Percentiles rank a stretch among this genome's conserved stretches.
Evolutionary conservation across 53 echinoderm and acorn worm species (phyloP).

Genomic region (Actinopyga echinites): DNA sequence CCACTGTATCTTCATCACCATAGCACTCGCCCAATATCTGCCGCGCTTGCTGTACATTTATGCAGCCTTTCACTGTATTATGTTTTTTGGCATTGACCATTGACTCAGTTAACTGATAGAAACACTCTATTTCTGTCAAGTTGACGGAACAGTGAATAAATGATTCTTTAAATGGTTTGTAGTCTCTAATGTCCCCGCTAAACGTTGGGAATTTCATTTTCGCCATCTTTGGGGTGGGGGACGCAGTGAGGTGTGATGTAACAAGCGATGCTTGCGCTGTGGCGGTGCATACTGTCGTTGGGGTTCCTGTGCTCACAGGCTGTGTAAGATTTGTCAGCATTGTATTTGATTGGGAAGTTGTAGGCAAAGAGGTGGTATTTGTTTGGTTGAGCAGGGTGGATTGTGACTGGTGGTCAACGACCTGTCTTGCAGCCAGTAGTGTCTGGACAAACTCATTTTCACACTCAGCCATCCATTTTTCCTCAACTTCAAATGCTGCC

Average conservation of each 20-base stretch:
- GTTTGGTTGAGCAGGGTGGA: conserved; percentile 18
- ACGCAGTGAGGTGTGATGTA: neutral
- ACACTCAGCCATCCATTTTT: conserved; percentile 63
- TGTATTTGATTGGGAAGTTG: conserved; percentile 38
- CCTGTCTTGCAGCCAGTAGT: conserved; percentile 20
- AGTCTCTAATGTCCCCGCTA: conserved; percentile 57
- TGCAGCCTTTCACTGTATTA: conserved; percentile 59
- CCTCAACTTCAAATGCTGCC: conserved; percentile 45
- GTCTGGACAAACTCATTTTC: conserved; percentile 57
- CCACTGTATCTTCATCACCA: conserved; percentile 66
- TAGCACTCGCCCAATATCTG: conserved; percentile 65
- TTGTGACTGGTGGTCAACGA: conserved; percentile 27
- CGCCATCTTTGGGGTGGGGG: conserved; percentile 56
- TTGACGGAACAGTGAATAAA: conserved; percentile 55
- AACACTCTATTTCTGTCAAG: conserved; percentile 69
- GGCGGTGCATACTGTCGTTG: neutral
- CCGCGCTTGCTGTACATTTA: conserved; percentile 61
- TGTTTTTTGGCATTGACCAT: conserved; percentile 64
- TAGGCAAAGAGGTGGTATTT: conserved; percentile 36
- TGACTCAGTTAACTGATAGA: conserved; percentile 71
- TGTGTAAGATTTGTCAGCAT: neutral
- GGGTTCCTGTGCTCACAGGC: conserved; percentile 5
- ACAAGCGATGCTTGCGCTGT: neutral
- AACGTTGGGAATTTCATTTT: conserved; percentile 75
- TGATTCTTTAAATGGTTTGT: conserved; percentile 58